Base-by-base conservation (phyloP, 2,797 vertebrate genomes). In the Gobionotothen gibberifrons region DNA sequence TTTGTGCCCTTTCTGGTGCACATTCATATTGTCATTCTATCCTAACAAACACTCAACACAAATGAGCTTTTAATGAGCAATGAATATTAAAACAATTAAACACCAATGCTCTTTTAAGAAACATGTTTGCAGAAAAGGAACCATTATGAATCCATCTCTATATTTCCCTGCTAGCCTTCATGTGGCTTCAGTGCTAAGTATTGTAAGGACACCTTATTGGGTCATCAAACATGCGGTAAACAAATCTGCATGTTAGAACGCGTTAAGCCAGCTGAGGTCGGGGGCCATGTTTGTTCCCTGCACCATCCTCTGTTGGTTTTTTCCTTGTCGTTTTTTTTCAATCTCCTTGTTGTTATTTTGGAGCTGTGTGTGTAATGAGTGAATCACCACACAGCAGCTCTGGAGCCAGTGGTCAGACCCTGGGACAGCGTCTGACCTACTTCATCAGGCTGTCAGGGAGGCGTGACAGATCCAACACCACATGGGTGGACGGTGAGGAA, bases 381-480 rank as follows among this genome's bases (percentile, higher is more conserved):
- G 89, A 93, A 82, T 88, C 88, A 88, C 78, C 51, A 21, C 85
- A 22, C 77, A 65, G 79, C 84, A 76, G 74, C 81, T 90, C 78
- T 13, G 61, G 39, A 86, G 85, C 90, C 87, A 85, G 87, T 79
- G 88, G 92, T 90, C 88, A 91, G 88, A 92, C 90, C 87, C 83
- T 67, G 85, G 90, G 92, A 91, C 89, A 85, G 85, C 14, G 62
- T 87, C 86, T 93, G 93, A 93, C 93, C 93, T 91, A 93, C 86
- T 92, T 93, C 85, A 84, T 89, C 85, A 85, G 81, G 80, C 89
- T 92, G 82, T 83, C 85, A 62, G 84, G 88, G 79, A 86, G 83
- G 84, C 76, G 67, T 89, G 90, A 90, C 86, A 72, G 76, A 89
- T 83, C 72, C 85, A 67, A 75, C 85, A 69, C 78, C 79, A 86